These are phyloP conservation scores for Heteromurus nitidus DNA, from an alignment of 2,888 invertebrate species.

Conservation along the genomic window DNA sequence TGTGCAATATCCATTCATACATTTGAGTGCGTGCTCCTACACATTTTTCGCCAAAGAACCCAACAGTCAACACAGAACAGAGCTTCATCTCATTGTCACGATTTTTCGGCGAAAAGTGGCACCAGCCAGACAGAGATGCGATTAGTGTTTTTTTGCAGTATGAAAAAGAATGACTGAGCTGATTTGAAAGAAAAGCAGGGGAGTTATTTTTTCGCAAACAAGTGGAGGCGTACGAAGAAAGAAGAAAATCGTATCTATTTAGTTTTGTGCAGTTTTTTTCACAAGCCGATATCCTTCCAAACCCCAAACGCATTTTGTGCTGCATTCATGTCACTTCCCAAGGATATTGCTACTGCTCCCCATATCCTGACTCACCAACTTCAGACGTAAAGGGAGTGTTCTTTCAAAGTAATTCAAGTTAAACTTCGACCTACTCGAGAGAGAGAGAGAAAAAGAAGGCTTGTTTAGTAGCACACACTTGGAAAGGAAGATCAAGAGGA, in stretches of 20 bases:
- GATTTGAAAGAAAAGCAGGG: slow-evolving; percentile 4
- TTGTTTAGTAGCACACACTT: not conserved
- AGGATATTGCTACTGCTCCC: slow-evolving; percentile 9
- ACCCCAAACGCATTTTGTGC: not conserved
- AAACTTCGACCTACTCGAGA: slow-evolving; percentile 20
- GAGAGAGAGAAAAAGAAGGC: not conserved
- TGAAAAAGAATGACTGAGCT: not conserved
- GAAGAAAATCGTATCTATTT: not conserved
- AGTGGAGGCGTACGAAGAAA: slow-evolving; percentile 2
- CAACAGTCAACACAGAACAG: not conserved
- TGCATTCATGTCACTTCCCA: slow-evolving; percentile 6
- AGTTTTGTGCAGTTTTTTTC: not conserved
- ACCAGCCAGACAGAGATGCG: not conserved
- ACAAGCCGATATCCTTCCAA: not conserved
- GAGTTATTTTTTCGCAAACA: not conserved
- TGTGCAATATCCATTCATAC: slow-evolving; percentile 45
- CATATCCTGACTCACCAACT: not conserved
- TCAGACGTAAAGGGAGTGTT: not conserved
- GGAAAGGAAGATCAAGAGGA: not conserved
- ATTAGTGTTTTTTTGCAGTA: not conserved
- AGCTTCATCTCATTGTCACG: slow-evolving; percentile 26
- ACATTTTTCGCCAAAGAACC: not conserved
- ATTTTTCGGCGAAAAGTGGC: slow-evolving; percentile 12
- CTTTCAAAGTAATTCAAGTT: slow-evolving; percentile 13
- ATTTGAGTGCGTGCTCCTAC: not conserved